Evolutionary conservation across 2,888 invertebrate genomes (phyloP).

Genomic region (Molanna angustata): DNA sequence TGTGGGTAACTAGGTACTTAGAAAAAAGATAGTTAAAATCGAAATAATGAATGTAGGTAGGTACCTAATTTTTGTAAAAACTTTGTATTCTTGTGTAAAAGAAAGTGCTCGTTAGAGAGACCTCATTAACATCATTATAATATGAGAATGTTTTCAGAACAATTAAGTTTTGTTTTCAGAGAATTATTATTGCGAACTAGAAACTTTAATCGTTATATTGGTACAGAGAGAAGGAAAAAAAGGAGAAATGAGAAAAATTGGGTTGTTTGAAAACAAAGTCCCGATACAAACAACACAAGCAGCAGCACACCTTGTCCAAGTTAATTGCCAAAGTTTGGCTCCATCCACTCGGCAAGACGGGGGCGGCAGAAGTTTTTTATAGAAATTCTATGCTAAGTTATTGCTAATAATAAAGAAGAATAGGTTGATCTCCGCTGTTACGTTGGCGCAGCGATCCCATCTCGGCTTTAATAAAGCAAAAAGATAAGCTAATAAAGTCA

Average conservation of each 20-base stretch:
- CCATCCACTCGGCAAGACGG: conserved; percentile 7
- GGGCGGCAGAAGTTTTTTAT: conserved; percentile 32
- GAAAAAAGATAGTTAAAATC: too few relatives aligned
- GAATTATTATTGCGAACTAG: conserved; percentile 23
- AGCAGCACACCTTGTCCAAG: conserved; percentile 30
- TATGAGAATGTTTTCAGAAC: conserved; percentile 13
- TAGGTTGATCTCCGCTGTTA: conserved; percentile 27
- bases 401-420: conserved; percentile 33
- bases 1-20: too few relatives aligned
- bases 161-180: conserved; percentile 12
- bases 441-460: conserved; percentile 15
- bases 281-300: conserved; percentile 24
- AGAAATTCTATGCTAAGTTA: conserved; percentile 33
- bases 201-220: conserved; percentile 26
- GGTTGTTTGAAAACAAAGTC: conserved; percentile 20
- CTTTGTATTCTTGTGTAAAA: too few relatives aligned
- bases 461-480: conserved; percentile 28
- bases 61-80: too few relatives aligned
- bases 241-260: conserved; percentile 7
- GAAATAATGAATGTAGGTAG: too few relatives aligned
- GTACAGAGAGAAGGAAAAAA: conserved; percentile 16
- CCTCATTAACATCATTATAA: too few relatives aligned
- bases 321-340: conserved; percentile 32
- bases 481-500: conserved; percentile 27
- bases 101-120: too few relatives aligned